Evolutionary conservation across 2,797 vertebrate genomes (phyloP).

Genomic region (Coracias cyanogaster): DNA sequence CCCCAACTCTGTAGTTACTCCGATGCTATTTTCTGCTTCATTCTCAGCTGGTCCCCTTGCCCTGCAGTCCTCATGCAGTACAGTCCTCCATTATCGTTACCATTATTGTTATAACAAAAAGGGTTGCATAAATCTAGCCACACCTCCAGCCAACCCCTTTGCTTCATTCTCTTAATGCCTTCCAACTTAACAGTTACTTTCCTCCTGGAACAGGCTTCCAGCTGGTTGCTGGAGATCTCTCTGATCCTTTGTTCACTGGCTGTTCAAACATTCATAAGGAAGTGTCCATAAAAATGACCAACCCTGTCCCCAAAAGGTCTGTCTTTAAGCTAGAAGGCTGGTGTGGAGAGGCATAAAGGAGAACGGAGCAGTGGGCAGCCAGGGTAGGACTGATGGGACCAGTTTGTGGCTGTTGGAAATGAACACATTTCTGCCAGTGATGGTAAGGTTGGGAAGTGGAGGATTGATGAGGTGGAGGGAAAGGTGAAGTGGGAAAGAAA

Average conservation of each 20-base stretch:
- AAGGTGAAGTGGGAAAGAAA: neutral
- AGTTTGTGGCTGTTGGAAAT: neutral
- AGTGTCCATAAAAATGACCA: neutral
- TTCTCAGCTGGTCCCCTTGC: neutral
- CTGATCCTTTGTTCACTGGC: neutral
- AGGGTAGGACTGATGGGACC: neutral
- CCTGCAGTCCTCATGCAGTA: neutral
- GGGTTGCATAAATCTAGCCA: conserved; percentile 32
- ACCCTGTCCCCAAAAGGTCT: neutral
- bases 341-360: neutral
- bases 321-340: neutral
- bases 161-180: conserved; percentile 30
- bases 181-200: conserved; percentile 28
- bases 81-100: conserved; percentile 3
- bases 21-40: conserved; percentile 2
- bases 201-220: neutral
- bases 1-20: neutral
- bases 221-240: neutral
- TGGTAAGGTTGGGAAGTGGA: neutral
- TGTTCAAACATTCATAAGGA: neutral
- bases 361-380: neutral
- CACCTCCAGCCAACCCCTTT: conserved; percentile 3
- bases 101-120: conserved; percentile 55
- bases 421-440: neutral
- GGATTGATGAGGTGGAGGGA: neutral